Conservation (phyloP, 2,113 vertebrate species). For the Pachyramphus minor region DNA sequence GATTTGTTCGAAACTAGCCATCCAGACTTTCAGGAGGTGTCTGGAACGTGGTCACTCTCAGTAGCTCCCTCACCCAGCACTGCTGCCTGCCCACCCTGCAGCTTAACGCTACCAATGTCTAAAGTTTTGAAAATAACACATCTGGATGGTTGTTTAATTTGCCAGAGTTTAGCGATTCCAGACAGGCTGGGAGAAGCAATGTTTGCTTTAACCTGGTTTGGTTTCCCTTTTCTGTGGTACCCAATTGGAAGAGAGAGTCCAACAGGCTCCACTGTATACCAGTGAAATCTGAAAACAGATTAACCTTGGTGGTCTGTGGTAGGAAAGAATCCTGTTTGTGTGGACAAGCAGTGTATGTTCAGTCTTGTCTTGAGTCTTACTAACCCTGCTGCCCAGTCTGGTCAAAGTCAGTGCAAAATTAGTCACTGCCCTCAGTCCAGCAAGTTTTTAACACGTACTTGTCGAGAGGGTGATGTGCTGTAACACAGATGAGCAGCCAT, state of each 20-base stretch:
- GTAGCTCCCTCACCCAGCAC: neutral
- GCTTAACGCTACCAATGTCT: neutral
- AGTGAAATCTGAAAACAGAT: neutral
- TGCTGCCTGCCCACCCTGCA: neutral
- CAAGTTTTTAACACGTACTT: neutral
- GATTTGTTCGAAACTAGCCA: neutral
- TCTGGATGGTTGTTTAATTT: constrained; percentile 12
- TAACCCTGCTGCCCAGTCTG: neutral
- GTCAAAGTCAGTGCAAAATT: neutral
- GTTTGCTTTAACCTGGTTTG: constrained; percentile 24
- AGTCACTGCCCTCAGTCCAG: neutral
- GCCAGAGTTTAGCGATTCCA: neutral
- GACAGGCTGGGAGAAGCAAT: neutral
- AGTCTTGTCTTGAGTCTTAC: neutral
- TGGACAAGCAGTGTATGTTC: neutral
- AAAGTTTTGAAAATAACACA: constrained; percentile 32
- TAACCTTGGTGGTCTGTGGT: neutral
- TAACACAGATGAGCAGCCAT: neutral
- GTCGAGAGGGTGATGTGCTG: neutral
- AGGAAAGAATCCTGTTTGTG: neutral
- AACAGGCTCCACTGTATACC: neutral
- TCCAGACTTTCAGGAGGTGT: neutral
- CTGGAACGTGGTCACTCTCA: neutral
- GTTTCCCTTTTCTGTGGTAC: constrained; percentile 14
- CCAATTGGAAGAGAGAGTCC: neutral